phyloP scores from a whole-genome alignment of 35 echinoderm and acorn worm genomes.

The Apostichopus japonicus region DNA sequence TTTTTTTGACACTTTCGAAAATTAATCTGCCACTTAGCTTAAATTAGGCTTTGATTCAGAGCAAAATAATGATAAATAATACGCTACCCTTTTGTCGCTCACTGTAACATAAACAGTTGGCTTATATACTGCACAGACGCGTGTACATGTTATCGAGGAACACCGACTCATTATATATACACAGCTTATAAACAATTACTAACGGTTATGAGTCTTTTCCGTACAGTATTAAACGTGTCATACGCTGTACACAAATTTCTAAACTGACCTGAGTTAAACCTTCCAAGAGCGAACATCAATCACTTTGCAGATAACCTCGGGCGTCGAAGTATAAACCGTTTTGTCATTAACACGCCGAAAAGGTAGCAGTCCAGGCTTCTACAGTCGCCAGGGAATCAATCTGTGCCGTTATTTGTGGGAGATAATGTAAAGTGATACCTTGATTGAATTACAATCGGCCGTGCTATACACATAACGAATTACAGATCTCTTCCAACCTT shows the following conservation, averaged over 20 bases:
- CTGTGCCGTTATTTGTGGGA: not conserved
- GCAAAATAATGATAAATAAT: not conserved
- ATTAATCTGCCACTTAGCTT: not conserved
- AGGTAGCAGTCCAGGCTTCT: not conserved
- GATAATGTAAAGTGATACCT: not conserved
- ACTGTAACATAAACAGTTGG: too few relatives aligned
- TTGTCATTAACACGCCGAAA: not conserved
- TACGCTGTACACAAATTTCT: not conserved
- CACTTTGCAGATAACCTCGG: not conserved
- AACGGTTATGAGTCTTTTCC: too few relatives aligned
- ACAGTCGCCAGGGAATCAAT: not conserved
- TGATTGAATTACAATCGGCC: not conserved
- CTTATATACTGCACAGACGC: too few relatives aligned
- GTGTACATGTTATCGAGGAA: too few relatives aligned
- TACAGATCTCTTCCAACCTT: not conserved
- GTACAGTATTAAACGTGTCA: not conserved
- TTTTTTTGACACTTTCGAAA: not conserved
- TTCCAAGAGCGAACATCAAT: not conserved
- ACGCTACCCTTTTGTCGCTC: not conserved
- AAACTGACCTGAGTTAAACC: not conserved
- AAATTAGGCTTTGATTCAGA: not conserved
- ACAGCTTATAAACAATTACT: too few relatives aligned
- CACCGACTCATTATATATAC: too few relatives aligned
- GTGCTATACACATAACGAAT: not conserved
- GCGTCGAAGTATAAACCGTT: not conserved